Percentiles rank a stretch among this genome's conserved stretches.
Conservation (phyloP, 1,140 invertebrate species). For the Vollenhovia emeryi region DNA sequence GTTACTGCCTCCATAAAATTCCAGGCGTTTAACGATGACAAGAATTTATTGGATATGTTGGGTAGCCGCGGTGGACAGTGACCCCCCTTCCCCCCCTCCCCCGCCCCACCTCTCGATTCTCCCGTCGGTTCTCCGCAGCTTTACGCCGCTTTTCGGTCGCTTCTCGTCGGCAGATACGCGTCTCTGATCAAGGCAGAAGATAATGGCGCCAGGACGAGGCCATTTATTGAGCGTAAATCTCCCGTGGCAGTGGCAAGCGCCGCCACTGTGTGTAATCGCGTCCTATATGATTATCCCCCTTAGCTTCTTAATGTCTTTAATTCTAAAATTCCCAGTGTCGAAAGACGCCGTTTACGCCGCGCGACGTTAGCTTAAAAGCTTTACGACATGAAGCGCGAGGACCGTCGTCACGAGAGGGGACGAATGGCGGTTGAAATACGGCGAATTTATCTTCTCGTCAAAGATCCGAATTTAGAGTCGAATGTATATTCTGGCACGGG, state of each 20-base stretch:
- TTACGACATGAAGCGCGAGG: slow-evolving; percentile 52
- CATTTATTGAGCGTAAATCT: slow-evolving; percentile 78
- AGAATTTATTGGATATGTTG: slow-evolving; percentile 78
- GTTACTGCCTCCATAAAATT: slow-evolving; percentile 76
- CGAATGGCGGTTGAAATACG: not conserved
- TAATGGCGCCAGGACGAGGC: slow-evolving; percentile 67
- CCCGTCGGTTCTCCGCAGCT: not conserved
- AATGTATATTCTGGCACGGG: not conserved
- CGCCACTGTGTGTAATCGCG: slow-evolving; percentile 64
- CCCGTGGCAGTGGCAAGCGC: slow-evolving; percentile 52
- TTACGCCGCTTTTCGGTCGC: not conserved
- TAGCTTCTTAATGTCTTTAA: slow-evolving; percentile 64
- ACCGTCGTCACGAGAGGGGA: slow-evolving; percentile 58
- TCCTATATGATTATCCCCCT: slow-evolving; percentile 54
- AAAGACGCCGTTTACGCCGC: slow-evolving; percentile 64
- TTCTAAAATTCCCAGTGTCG: slow-evolving; percentile 67
- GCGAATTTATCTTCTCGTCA: slow-evolving; percentile 51
- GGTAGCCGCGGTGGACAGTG: slow-evolving; percentile 71
- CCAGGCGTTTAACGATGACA: slow-evolving; percentile 76
- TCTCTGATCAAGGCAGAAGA: slow-evolving; percentile 65
- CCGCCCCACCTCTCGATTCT: too few relatives aligned
- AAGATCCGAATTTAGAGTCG: not conserved
- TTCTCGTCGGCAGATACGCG: slow-evolving; percentile 35
- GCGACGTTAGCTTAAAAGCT: slow-evolving; percentile 60
- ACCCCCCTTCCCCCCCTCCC: too few relatives aligned